Base-by-base conservation (phyloP, 2,888 invertebrate genomes). In the Plagodis pulveraria region DNA sequence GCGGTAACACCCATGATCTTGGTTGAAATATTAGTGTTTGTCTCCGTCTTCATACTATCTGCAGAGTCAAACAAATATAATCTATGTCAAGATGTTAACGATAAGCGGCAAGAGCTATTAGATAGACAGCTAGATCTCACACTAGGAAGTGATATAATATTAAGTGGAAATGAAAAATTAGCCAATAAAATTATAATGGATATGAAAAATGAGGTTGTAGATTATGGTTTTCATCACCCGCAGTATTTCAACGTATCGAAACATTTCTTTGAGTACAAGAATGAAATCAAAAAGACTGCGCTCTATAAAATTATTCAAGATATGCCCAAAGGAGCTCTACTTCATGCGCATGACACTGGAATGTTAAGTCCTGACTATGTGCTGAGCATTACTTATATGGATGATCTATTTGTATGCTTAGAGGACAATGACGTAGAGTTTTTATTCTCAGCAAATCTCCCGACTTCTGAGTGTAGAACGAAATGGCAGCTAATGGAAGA, bases 301-400 rank as follows among this genome's bases (percentile, higher is more conserved):
- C 90, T 97, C 0, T 97, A 94, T 74, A 83, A 94, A 66, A 77
- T 96, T 1, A 93, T 97, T 2, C 86, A 93, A 58, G 78, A 79
- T 41, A 94, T 97, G 94, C 97, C 97, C 0, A 97, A 97, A 84
- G 97, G 96, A 0, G 95, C 94, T 0, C 91, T 95, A 0, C 83
- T 96, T 0, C 97, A 96, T 72, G 94, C 93, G 0, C 96, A 96
- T 67, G 94, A 96, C 66, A 94, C 94, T 0, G 95, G 94, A 0
- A 74, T 95, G 2, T 89, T 94, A 36, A 94, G 94, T 35, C 91
- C 94, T 0, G 94, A 95, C 60, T 96, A 93, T 66, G 78, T 96
- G 0, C 73, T 96, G 0, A 86, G 94, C 45, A 71, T 96, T 10
- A 96, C 96, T 0, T 95, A 95, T 69, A 87, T 89, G 59, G 93